Evolutionary conservation across 2,797 vertebrate species (phyloP).

Genomic region (Vespertilio murinus): DNA sequence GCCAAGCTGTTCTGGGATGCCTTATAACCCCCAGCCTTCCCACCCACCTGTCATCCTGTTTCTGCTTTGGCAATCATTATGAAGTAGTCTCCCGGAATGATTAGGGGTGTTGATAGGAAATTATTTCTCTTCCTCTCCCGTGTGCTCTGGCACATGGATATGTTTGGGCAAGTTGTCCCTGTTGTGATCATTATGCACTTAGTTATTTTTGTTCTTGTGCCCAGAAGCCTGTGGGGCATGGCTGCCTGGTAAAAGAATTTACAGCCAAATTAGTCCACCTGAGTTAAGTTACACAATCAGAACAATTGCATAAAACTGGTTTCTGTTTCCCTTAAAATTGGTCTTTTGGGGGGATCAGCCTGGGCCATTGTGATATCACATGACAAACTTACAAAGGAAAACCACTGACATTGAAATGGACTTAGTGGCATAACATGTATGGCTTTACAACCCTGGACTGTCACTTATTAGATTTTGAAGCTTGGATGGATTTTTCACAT

Average conservation of each 20-base stretch:
- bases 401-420: neutral
- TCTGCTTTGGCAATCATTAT: constrained; percentile 17
- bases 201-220: constrained; percentile 71
- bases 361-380: neutral
- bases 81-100: constrained; percentile 43
- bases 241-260: constrained; percentile 64
- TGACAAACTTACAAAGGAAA: neutral
- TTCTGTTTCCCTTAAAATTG: constrained; percentile 46
- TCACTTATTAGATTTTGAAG: neutral
- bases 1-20: neutral
- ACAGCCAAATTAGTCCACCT: constrained; percentile 63
- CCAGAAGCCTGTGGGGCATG: constrained; percentile 66
- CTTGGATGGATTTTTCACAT: neutral
- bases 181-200: constrained; percentile 67
- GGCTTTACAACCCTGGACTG: neutral
- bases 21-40: neutral
- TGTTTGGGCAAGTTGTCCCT: constrained; percentile 71
- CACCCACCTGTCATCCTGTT: neutral
- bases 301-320: constrained; percentile 35
- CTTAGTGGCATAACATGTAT: neutral
- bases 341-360: neutral
- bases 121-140: constrained; percentile 42
- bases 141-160: constrained; percentile 59
- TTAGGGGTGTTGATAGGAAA: constrained; percentile 53
- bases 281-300: constrained; percentile 59